A percentile compares a stretch with the other conserved stretches of the same genome.
These are phyloP conservation scores for Axis porcinus DNA, from an alignment of 2,113 vertebrate genomes.

Conservation along the genomic window DNA sequence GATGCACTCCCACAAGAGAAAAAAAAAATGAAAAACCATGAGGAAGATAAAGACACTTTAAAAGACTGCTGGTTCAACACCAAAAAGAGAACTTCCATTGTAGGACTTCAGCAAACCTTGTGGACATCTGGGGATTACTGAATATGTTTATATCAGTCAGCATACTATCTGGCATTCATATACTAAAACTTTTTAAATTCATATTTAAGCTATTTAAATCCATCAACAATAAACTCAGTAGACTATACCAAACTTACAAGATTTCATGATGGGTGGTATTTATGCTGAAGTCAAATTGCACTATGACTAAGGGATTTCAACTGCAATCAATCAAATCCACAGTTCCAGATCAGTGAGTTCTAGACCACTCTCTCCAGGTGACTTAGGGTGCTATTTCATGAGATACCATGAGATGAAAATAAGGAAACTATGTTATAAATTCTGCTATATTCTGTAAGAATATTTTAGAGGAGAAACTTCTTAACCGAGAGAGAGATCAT, in stretches of 20 bases:
- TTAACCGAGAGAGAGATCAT: not conserved
- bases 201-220: not conserved
- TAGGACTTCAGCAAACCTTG: not conserved
- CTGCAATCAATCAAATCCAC: no score
- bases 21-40: not conserved
- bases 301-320: not conserved
- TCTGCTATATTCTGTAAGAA: not conserved
- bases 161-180: not conserved
- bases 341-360: not conserved
- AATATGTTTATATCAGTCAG: not conserved
- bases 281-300: not conserved
- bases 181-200: not conserved
- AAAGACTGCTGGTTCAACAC: not conserved
- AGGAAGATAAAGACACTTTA: not conserved
- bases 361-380: not conserved
- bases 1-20: not conserved
- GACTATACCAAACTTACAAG: not conserved
- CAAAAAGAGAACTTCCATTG: not conserved
- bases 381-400: not conserved
- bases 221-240: not conserved
- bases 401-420: not conserved
- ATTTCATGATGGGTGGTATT: not conserved
- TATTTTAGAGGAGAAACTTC: not conserved
- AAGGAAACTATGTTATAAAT: not conserved
- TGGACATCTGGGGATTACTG: not conserved